phyloP scores from a whole-genome alignment of 2,888 invertebrate species.

The Imbricaverruca yamaguchii region DNA sequence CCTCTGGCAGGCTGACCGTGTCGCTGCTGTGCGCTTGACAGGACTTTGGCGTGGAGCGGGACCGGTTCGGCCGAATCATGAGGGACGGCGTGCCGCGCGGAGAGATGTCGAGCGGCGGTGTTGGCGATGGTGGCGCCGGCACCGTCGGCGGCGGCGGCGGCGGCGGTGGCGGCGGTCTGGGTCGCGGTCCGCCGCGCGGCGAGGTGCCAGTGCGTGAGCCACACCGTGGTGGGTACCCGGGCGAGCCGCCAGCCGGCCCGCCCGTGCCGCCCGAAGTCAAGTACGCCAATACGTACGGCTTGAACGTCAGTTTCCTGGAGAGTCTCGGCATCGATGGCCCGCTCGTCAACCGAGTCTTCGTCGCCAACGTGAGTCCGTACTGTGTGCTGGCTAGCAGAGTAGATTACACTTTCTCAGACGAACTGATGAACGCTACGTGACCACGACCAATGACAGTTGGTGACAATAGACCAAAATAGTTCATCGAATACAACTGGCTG shows the following conservation, averaged over 20 bases:
- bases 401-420: too few species aligned
- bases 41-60: slow-evolving; percentile 17
- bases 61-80: slow-evolving; percentile 7
- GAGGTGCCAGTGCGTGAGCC: slow-evolving; percentile 34
- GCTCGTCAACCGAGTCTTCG: slow-evolving; percentile 87
- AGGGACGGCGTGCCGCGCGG: slow-evolving; percentile 14
- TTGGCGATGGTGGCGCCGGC: slow-evolving; percentile 29
- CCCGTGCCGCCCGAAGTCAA: slow-evolving; percentile 38
- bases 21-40: neutral
- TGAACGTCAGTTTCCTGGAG: slow-evolving; percentile 88
- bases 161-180: slow-evolving; percentile 27
- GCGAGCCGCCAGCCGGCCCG: slow-evolving; percentile 24
- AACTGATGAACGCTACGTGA: too few species aligned
- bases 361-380: slow-evolving; percentile 78
- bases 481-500: too few species aligned
- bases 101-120: slow-evolving; percentile 25
- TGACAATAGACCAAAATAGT: too few species aligned
- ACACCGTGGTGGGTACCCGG: slow-evolving; percentile 42
- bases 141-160: slow-evolving; percentile 30
- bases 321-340: slow-evolving; percentile 89
- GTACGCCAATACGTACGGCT: slow-evolving; percentile 81
- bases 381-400: too few species aligned
- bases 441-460: too few species aligned
- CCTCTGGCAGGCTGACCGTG: too few species aligned
- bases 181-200: slow-evolving; percentile 36